Base-by-base conservation (phyloP, 2,888 invertebrate species). In the Invenusta paracnida region DNA sequence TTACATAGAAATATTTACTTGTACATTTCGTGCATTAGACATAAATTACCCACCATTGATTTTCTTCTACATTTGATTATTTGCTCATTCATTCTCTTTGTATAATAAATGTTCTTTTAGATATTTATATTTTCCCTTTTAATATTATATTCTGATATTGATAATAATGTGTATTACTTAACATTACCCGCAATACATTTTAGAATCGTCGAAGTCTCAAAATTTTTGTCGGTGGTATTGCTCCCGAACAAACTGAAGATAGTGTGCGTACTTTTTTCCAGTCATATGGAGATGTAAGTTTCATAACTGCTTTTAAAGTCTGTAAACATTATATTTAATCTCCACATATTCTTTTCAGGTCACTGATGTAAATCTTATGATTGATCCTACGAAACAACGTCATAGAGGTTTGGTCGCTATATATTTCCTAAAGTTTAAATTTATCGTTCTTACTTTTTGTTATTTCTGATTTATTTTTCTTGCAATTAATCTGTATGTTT, bases 191-290 rank as follows among this genome's bases (percentile, higher is more conserved):
- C n/a, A n/a, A n/a, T n/a, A n/a, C n/a, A n/a, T 48, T 48, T 11
- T 48, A 85, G 86, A 86, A 83, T 83, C 81, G 86, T 28, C 27
- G 86, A n/a, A 79, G 81, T 30, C 67, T 87, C 11, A 87, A 87
- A 48, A 83, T 87, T 1, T 87, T 87, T 87, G 86, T 87, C 28
- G 87, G 87, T n/a, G 87, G 87, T 29, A 87, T 87, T 30, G 86
- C 87, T 30, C 82, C 86, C 5, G 85, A 87, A 31, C 83, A 83
- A 25, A 67, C 67, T 66, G 85, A 86, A 83, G 87, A 86, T 27
- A 73, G 31, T 28, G 28, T 87, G 0, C 86, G 87, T 17, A 86
- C 84, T 48, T 87, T 82, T 73, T 87, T 87, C 48, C 83, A 86
- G 0, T 84, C 86, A 48, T 87, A 83, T 85, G 87, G 87, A 84